A percentile compares a stretch with the other conserved stretches of the same genome.
phyloP scores from a whole-genome alignment of 2,888 invertebrate genomes.

The Linnaemya vulpina region DNA sequence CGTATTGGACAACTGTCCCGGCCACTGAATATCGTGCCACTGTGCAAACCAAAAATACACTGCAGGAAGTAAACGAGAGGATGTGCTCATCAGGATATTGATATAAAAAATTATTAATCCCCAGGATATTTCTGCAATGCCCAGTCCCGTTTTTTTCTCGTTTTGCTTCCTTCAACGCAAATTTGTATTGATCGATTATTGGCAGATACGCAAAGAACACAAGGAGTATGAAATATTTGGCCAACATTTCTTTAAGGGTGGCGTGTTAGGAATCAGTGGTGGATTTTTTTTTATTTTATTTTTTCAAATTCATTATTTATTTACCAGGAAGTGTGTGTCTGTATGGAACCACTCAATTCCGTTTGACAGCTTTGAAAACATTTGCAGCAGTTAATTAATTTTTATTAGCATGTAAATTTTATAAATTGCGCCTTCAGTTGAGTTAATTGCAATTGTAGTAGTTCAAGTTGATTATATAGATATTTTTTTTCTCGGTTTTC shows the following conservation, averaged over 20 bases:
- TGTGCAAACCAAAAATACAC: conserved; percentile 41
- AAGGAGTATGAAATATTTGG: not conserved
- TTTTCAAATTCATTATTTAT: no score
- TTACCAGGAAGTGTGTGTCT: not conserved
- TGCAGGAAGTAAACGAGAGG: conserved; percentile 51
- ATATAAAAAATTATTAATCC: conserved; percentile 54
- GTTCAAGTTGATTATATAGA: conserved; percentile 18
- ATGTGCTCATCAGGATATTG: conserved; percentile 60
- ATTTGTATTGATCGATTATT: conserved; percentile 26
- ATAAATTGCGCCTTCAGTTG: conserved; percentile 24
- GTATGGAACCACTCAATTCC: conserved; percentile 5
- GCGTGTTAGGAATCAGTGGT: not conserved
- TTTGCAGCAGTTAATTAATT: conserved; percentile 50
- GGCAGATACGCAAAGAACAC: conserved; percentile 7
- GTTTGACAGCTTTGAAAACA: conserved; percentile 26
- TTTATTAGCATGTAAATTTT: conserved; percentile 52
- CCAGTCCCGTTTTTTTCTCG: not conserved
- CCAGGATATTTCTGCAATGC: conserved; percentile 38
- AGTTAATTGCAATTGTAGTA: conserved; percentile 52
- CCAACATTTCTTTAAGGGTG: conserved; percentile 3
- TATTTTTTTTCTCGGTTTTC: not conserved
- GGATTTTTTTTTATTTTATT: not conserved
- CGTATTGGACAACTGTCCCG: conserved; percentile 5
- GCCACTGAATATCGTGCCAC: conserved; percentile 7
- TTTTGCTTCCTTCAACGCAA: not conserved